These are phyloP conservation scores for Argya squamiceps DNA, from an alignment of 2,797 vertebrate species.

Conservation along the genomic window DNA sequence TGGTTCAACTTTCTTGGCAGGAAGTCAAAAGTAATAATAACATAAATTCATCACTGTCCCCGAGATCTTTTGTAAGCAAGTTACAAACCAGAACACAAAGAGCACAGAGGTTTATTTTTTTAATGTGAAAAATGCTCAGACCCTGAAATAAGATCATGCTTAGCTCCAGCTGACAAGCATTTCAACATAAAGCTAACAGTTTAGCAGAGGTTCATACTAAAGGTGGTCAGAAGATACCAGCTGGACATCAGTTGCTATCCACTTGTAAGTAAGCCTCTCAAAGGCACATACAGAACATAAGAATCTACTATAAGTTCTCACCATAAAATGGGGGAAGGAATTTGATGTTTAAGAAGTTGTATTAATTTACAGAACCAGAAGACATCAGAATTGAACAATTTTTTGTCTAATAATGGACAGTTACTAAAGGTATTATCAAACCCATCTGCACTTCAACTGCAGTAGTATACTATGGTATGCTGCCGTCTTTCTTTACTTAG, in stretches of 20 bases:
- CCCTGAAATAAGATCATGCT: background rate
- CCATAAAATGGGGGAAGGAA: background rate
- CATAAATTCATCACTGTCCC: background rate
- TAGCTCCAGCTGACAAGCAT: background rate
- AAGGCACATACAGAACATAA: background rate
- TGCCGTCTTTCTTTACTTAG: conserved; percentile 27
- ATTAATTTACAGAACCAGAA: conserved; percentile 44
- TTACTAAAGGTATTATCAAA: conserved; percentile 10
- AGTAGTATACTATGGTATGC: background rate
- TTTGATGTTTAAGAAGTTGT: background rate
- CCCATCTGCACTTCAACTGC: conserved; percentile 36
- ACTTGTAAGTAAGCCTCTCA: background rate
- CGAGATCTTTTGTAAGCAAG: background rate
- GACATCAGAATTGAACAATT: conserved; percentile 52
- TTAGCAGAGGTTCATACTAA: background rate
- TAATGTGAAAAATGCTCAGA: background rate
- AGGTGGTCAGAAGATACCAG: background rate
- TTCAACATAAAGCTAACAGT: background rate
- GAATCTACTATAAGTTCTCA: background rate
- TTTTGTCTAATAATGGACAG: conserved; percentile 37
- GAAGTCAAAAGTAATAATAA: background rate
- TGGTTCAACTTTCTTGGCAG: background rate
- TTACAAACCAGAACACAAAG: background rate
- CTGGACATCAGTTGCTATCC: background rate
- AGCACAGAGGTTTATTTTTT: background rate